A percentile compares a stretch with the other conserved stretches of the same genome.
phyloP scores from a whole-genome alignment of 2,888 invertebrate species.

The Lycocerus yunnanus region DNA sequence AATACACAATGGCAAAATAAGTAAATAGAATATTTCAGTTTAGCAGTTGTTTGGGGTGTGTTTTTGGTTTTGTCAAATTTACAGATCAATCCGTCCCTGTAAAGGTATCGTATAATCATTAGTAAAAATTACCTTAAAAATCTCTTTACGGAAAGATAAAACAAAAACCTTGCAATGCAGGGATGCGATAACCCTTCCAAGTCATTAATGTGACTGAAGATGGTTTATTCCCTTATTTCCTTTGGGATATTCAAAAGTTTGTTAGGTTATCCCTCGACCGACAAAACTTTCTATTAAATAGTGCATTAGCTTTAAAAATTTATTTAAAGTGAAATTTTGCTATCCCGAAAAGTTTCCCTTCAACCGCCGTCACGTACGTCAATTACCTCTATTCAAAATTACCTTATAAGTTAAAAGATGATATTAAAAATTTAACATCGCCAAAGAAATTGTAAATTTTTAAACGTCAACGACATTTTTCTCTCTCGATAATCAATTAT shows the following conservation, averaged over 20 bases:
- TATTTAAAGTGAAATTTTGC: background rate
- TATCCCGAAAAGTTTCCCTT: background rate
- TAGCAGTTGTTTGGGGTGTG: no score
- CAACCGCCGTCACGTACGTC: background rate
- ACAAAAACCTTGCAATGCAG: background rate
- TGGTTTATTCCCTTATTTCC: background rate
- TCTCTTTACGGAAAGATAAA: background rate
- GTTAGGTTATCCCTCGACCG: no score
- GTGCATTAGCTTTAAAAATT: background rate
- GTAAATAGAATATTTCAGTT: no score
- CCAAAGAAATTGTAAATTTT: background rate
- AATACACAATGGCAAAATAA: no score
- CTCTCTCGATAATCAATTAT: background rate
- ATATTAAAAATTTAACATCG: background rate
- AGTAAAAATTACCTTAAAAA: no score
- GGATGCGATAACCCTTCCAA: background rate
- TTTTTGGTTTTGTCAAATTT: no score
- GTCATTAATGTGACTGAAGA: background rate
- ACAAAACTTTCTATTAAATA: background rate
- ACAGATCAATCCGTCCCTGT: no score
- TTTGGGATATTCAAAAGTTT: no score
- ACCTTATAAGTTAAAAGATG: background rate
- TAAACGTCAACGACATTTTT: background rate
- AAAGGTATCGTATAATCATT: no score
- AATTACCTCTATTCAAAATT: background rate